Percentiles rank a stretch among this genome's conserved stretches.
Evolutionary conservation across 2,797 vertebrate species (phyloP).

Genomic region (Champsocephalus esox): DNA sequence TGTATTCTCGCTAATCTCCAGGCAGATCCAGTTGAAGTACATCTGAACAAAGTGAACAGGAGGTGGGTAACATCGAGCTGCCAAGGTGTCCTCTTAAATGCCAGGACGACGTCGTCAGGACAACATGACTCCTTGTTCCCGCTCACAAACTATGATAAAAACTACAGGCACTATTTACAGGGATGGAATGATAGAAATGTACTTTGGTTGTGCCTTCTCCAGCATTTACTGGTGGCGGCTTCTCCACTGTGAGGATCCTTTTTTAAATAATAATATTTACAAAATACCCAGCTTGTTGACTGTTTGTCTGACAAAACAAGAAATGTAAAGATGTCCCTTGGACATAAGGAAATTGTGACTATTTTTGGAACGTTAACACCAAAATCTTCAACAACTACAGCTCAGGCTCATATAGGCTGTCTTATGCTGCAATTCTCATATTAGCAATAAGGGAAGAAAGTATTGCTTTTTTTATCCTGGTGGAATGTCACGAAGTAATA

Average conservation of each 20-base stretch:
- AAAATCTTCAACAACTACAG: too few species aligned
- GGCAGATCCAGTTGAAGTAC: constrained; percentile 31
- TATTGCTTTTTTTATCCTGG: too few species aligned
- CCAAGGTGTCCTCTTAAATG: constrained; percentile 40
- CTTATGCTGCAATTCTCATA: too few species aligned
- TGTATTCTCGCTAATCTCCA: constrained; percentile 39
- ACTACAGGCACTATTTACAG: background rate
- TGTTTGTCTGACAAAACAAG: background rate
- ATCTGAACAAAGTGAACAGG: constrained; percentile 43
- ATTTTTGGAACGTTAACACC: too few species aligned
- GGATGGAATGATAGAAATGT: too few species aligned
- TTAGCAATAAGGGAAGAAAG: too few species aligned
- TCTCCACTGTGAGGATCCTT: too few species aligned
- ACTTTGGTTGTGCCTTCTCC: too few species aligned
- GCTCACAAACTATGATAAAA: background rate
- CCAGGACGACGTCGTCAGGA: constrained; percentile 11
- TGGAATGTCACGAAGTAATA: too few species aligned
- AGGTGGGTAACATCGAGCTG: constrained; percentile 9
- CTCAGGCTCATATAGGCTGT: too few species aligned
- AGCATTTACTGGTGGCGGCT: too few species aligned
- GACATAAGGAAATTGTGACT: too few species aligned
- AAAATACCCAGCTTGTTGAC: background rate
- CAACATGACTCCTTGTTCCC: constrained; percentile 1
- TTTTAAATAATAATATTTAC: background rate
- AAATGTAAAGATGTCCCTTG: background rate